Percentiles rank a stretch among this genome's conserved stretches.
These are phyloP conservation scores for Neosalanx taihuensis DNA, from an alignment of 2,797 vertebrate genomes.

Conservation along the genomic window DNA sequence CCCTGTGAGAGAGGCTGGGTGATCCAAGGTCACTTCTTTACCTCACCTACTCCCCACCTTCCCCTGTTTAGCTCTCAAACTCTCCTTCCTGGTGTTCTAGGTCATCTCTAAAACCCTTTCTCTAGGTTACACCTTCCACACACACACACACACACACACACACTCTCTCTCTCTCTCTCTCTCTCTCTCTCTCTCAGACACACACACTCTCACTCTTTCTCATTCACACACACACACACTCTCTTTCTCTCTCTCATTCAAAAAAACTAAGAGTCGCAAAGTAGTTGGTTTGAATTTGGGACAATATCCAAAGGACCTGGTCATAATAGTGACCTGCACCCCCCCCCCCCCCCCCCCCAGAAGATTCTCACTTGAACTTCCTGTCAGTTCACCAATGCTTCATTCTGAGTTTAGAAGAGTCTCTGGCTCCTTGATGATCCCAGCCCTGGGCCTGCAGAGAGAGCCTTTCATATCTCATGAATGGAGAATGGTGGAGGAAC, in stretches of 20 bases:
- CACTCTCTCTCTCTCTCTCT: background rate
- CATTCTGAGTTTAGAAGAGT: constrained; percentile 48
- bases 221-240: background rate
- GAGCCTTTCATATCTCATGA: constrained; percentile 31
- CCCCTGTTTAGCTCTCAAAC: background rate
- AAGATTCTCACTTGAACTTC: constrained; percentile 32
- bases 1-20: constrained; percentile 32
- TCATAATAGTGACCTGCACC: too few relatives aligned
- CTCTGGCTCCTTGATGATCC: background rate
- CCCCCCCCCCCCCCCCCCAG: too few relatives aligned
- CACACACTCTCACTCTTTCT: background rate
- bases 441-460: constrained; percentile 31
- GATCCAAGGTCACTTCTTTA: constrained; percentile 38
- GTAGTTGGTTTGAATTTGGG: background rate
- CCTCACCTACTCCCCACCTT: constrained; percentile 19
- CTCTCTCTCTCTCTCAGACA: background rate
- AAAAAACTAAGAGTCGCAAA: background rate
- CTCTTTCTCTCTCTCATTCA: too few relatives aligned
- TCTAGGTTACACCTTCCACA: background rate
- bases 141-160: background rate
- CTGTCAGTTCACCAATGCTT: constrained; percentile 50
- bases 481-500: constrained; percentile 57
- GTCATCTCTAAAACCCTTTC: background rate
- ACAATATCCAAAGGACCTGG: too few relatives aligned
- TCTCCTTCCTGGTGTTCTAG: background rate